phyloP scores from a whole-genome alignment of 2,888 invertebrate genomes.

The Hymenopus coronatus region DNA sequence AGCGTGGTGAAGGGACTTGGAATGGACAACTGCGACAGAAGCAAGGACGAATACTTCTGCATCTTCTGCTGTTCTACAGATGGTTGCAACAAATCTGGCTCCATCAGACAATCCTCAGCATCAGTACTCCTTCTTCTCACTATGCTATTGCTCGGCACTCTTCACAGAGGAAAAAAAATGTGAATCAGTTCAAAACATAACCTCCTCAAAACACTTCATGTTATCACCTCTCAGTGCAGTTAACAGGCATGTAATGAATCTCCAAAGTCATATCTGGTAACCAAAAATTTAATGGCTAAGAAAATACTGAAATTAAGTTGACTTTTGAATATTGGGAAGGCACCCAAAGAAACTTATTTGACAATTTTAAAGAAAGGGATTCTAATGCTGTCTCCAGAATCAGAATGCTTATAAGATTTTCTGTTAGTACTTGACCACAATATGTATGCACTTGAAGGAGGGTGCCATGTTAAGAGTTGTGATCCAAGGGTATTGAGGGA shows the following conservation, averaged over 20 bases:
- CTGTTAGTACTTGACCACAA: too few species aligned
- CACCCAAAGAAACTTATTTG: too few species aligned
- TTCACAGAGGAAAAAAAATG: background rate
- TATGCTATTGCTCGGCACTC: background rate
- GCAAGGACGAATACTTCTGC: slow-evolving; percentile 47
- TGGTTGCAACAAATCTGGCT: slow-evolving; percentile 46
- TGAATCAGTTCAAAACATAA: background rate
- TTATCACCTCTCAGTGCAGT: background rate
- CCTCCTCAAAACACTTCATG: background rate
- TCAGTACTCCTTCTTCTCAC: background rate
- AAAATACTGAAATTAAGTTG: too few species aligned
- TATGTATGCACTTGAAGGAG: too few species aligned
- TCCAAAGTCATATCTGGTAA: too few species aligned
- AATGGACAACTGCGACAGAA: slow-evolving; percentile 46
- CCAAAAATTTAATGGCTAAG: too few species aligned
- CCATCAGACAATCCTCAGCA: background rate
- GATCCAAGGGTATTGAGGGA: too few species aligned
- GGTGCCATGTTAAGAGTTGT: too few species aligned
- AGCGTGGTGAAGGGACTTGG: slow-evolving; percentile 46
- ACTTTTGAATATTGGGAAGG: too few species aligned
- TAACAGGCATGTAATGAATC: background rate
- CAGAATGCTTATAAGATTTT: too few species aligned
- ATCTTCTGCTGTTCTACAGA: slow-evolving; percentile 47
- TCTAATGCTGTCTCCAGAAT: too few species aligned
- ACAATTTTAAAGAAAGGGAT: too few species aligned